These are phyloP conservation scores for Cerastoderma edule DNA, from an alignment of 2,888 invertebrate species.

Conservation along the genomic window DNA sequence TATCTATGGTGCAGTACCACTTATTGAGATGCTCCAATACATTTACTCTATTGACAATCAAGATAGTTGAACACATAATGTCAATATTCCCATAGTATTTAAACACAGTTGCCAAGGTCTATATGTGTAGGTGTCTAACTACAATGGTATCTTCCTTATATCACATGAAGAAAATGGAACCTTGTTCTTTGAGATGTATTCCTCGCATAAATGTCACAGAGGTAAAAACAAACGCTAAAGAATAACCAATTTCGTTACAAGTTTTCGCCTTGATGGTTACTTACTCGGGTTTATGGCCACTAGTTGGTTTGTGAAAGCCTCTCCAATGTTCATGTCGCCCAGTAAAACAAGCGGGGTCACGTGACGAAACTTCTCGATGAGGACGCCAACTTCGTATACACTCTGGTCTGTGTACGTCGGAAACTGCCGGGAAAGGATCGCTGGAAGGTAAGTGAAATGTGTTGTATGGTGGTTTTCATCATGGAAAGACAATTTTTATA, in stretches of 20 bases:
- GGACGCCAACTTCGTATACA: not conserved
- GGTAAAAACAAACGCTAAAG: not conserved
- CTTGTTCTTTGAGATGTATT: not conserved
- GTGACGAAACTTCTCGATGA: not conserved
- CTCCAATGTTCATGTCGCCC: slow-evolving; percentile 8
- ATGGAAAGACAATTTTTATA: not conserved
- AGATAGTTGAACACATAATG: no score
- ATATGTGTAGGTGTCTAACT: not conserved
- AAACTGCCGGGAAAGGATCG: not conserved
- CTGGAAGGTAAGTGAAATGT: not conserved
- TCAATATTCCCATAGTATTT: no score
- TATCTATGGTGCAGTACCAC: no score
- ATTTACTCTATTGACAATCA: no score
- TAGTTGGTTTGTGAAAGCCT: not conserved
- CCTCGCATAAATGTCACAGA: no score
- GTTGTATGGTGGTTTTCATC: not conserved
- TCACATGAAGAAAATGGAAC: not conserved
- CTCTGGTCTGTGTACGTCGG: not conserved
- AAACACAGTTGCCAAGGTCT: not conserved
- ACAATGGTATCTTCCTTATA: not conserved
- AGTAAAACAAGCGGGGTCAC: not conserved
- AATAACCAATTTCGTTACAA: not conserved
- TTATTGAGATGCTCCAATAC: no score
- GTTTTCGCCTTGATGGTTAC: not conserved
- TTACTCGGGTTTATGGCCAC: not conserved